A percentile compares a stretch with the other conserved stretches of the same genome.
phyloP scores from a whole-genome alignment of 2,113 vertebrate genomes.

The Noctilio leporinus region DNA sequence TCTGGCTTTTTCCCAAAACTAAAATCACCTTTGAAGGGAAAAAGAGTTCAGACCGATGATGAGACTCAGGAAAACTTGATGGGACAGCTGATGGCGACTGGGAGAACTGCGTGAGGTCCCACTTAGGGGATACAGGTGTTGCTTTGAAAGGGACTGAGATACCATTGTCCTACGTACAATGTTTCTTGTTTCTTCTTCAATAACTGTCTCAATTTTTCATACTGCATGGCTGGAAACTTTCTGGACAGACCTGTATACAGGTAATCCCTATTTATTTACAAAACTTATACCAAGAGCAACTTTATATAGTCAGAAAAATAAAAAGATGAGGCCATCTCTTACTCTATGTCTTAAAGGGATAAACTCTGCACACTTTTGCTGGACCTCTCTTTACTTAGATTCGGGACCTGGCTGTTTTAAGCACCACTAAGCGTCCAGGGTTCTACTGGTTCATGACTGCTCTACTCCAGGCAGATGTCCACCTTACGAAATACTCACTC shows the following conservation, averaged over 20 bases:
- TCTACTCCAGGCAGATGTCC: neutral
- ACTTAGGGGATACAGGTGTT: too few species aligned
- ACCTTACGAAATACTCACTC: conserved; percentile 73
- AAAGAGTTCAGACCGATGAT: too few species aligned
- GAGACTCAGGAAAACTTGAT: too few species aligned
- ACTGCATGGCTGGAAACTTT: too few species aligned
- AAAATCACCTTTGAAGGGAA: too few species aligned
- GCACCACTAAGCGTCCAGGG: neutral
- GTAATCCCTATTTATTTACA: neutral
- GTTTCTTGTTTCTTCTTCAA: too few species aligned
- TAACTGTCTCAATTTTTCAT: too few species aligned
- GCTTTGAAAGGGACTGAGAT: too few species aligned
- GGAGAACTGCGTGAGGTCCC: too few species aligned
- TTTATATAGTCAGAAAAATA: neutral
- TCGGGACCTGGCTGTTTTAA: neutral
- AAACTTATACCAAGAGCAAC: neutral
- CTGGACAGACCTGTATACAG: neutral
- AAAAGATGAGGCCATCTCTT: neutral
- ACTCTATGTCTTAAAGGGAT: neutral
- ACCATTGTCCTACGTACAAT: too few species aligned
- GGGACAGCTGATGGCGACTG: too few species aligned
- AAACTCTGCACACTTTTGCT: neutral
- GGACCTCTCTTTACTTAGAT: neutral
- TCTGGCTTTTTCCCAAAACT: too few species aligned
- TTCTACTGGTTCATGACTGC: neutral